Percentiles rank a stretch among this genome's conserved stretches.
These are phyloP conservation scores for Diogma glabrata DNA, from an alignment of 2,888 invertebrate species.

Conservation along the genomic window DNA sequence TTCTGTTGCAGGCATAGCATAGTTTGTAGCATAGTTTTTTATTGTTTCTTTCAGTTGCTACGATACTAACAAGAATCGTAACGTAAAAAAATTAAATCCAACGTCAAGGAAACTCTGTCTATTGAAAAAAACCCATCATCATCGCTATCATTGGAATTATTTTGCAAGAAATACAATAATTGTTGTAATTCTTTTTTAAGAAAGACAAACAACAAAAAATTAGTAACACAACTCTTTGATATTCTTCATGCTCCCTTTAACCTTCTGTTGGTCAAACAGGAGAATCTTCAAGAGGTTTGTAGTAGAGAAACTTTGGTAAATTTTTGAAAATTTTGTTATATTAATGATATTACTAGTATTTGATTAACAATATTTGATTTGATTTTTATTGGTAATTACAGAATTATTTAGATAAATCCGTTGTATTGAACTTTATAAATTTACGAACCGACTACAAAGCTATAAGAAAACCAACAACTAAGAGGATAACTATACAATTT, in stretches of 20 bases:
- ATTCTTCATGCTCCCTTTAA: conserved; percentile 93
- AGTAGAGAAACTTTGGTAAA: conserved; percentile 86
- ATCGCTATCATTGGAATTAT: no score
- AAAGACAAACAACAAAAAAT: no score
- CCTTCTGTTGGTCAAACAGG: conserved; percentile 85
- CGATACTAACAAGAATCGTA: no score
- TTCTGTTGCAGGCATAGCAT: no score
- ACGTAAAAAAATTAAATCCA: no score
- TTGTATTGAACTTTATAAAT: conserved; percentile 87
- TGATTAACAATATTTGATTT: conserved; percentile 2
- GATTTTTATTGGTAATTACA: conserved; percentile 36
- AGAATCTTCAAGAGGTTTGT: conserved; percentile 91
- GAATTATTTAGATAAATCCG: conserved; percentile 82
- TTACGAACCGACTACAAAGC: conserved; percentile 87
- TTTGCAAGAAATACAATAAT: no score
- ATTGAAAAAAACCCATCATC: no score
- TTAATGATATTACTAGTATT: not conserved
- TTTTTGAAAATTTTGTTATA: conserved; percentile 16
- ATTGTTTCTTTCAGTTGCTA: no score
- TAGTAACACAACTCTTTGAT: conserved; percentile 85
- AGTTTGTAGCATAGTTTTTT: no score
- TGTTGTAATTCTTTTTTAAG: no score
- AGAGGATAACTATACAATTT: no score
- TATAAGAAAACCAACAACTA: conserved; percentile 63
- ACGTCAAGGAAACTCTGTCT: no score